These are phyloP conservation scores for Limenitis camilla DNA, from an alignment of 2,888 invertebrate genomes.

Conservation along the genomic window DNA sequence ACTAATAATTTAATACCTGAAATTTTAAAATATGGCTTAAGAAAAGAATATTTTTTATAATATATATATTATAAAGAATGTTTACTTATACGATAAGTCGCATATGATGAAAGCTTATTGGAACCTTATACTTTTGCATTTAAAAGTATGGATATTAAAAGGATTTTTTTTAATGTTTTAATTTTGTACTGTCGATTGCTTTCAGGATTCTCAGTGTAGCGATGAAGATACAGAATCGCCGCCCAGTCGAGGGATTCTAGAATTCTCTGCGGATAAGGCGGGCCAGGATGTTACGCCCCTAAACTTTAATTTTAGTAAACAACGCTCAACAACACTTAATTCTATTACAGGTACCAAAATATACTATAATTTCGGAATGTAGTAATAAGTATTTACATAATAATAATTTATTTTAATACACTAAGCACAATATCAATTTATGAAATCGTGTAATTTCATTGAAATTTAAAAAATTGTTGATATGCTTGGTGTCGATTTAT, in stretches of 20 bases:
- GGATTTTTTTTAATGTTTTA: background rate
- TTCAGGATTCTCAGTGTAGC: slow-evolving; percentile 67
- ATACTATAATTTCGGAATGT: slow-evolving; percentile 25
- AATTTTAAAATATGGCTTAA: no score
- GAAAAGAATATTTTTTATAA: no score
- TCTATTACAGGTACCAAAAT: slow-evolving; percentile 79
- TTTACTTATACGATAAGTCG: no score
- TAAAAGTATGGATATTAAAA: background rate
- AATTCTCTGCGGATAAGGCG: slow-evolving; percentile 90
- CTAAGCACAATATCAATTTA: slow-evolving; percentile 10
- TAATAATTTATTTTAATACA: slow-evolving; percentile 6
- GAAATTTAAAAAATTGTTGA: slow-evolving; percentile 11
- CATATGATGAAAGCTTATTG: background rate
- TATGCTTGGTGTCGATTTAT: slow-evolving; percentile 35
- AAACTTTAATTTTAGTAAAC: slow-evolving; percentile 84
- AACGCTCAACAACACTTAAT: slow-evolving; percentile 81
- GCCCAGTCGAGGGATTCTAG: slow-evolving; percentile 82
- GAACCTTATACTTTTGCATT: background rate
- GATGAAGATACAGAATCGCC: slow-evolving; percentile 70
- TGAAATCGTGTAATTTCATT: background rate
- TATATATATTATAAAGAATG: no score
- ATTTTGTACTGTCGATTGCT: slow-evolving; percentile 1
- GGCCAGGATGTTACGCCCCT: slow-evolving; percentile 91
- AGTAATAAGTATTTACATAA: slow-evolving; percentile 17
- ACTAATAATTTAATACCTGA: no score